Percentiles rank a stretch among this genome's conserved stretches.
Evolutionary conservation across 1,140 invertebrate species (phyloP).

Genomic region (Branchinecta lynchi): DNA sequence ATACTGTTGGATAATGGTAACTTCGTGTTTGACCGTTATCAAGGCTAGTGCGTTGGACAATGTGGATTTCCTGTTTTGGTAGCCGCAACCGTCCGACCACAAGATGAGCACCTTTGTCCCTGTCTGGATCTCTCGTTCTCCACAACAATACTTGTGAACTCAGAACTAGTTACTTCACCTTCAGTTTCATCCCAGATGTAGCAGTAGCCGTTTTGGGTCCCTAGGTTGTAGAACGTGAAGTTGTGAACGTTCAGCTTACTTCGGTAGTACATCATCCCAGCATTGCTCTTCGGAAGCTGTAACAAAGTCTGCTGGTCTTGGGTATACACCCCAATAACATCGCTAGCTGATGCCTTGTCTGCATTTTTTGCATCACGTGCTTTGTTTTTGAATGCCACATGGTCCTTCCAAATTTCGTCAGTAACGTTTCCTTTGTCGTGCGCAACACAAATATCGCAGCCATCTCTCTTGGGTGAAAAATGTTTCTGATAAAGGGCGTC

Average conservation of each 20-base stretch:
- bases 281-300: conserved; percentile 8
- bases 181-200: conserved; percentile 19
- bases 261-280: conserved; percentile 15
- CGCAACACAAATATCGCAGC: conserved; percentile 1
- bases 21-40: conserved; percentile 10
- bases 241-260: conserved; percentile 17
- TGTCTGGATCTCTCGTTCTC: conserved; percentile 4
- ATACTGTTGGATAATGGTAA: conserved; percentile 11
- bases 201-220: conserved; percentile 14
- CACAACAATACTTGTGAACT: conserved; percentile 9
- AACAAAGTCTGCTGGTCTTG: conserved; percentile 9
- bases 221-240: conserved; percentile 15
- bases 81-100: conserved; percentile 13
- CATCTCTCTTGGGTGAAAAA: conserved; percentile 1
- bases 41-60: conserved; percentile 4
- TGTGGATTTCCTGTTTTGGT: conserved; percentile 14
- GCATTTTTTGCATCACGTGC: conserved; percentile 5
- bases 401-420: neutral
- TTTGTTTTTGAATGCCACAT: neutral
- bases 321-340: neutral
- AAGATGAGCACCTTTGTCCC: neutral
- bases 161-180: conserved; percentile 13
- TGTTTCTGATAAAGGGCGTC: conserved; percentile 5
- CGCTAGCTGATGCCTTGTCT: neutral
- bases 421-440: conserved; percentile 1